Base-by-base conservation (phyloP, 1,140 invertebrate genomes). In the Conus ventricosus region DNA sequence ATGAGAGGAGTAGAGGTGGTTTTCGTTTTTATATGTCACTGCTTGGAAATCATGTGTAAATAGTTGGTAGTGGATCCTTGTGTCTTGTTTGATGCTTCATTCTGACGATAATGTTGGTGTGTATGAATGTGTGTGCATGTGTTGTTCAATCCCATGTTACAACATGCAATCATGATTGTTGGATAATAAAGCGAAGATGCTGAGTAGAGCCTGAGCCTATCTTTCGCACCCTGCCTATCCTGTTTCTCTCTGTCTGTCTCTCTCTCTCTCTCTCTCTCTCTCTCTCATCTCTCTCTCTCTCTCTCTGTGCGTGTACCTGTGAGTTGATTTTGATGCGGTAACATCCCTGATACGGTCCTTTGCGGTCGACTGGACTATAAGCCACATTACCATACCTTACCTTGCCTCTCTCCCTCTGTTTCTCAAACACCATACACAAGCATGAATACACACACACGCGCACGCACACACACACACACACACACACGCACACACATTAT, bases 221-320 rank as follows among this genome's bases (percentile, higher is more conserved):
- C n/a, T n/a, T n/a, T n/a, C n/a, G n/a, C n/a, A n/a, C n/a, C n/a
- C n/a, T n/a, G n/a, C n/a, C n/a, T n/a, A n/a, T n/a, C n/a, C n/a
- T n/a, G n/a, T n/a, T n/a, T n/a, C n/a, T n/a, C n/a, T n/a, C 80
- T 82, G 27, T 82, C 80, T 82, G 27, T 82, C 76, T 80, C 25
- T 80, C 76, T 80, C 76, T n/a, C 13, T n/a, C n/a, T n/a, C n/a
- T n/a, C 80, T 82, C 4, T 82, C 80, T 82, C 4, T 82, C 76
- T 80, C 25, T 80, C 76, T 80, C 76, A 20, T n/a, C n/a, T n/a
- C n/a, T n/a, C n/a, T n/a, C n/a, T n/a, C n/a, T n/a, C n/a, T n/a
- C n/a, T n/a, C n/a, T n/a, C n/a, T n/a, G n/a, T n/a, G n/a, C n/a
- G n/a, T 39, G 39, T 39, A 39, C 39, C 39, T 39, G 0, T 39